Conservation (phyloP, 2,888 invertebrate genomes). For the Nomada fabriciana region DNA sequence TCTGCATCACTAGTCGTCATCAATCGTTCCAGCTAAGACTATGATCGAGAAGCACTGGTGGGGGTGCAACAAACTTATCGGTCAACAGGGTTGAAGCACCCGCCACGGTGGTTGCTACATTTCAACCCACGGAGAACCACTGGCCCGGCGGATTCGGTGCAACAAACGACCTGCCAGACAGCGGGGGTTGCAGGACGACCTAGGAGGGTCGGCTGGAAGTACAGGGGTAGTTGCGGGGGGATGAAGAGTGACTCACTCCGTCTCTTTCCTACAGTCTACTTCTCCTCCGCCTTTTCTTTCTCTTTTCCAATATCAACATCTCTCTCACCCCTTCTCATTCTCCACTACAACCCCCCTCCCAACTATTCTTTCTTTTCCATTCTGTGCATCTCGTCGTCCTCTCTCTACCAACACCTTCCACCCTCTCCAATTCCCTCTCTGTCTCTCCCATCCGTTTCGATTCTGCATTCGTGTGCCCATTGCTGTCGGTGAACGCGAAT, state of each 20-base stretch:
- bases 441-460: slow-evolving; percentile 7
- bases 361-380: slow-evolving; percentile 53
- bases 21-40: not conserved
- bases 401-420: slow-evolving; percentile 6
- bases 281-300: not conserved
- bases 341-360: slow-evolving; percentile 10
- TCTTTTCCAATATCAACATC: slow-evolving; percentile 17
- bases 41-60: slow-evolving; percentile 60
- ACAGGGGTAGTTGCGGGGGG: slow-evolving; percentile 64
- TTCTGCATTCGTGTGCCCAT: slow-evolving; percentile 73
- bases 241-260: slow-evolving; percentile 46
- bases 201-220: slow-evolving; percentile 68
- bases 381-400: slow-evolving; percentile 27
- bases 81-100: slow-evolving; percentile 66
- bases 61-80: slow-evolving; percentile 72
- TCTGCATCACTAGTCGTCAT: not conserved
- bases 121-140: slow-evolving; percentile 74
- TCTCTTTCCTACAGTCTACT: slow-evolving; percentile 9
- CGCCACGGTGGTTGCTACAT: slow-evolving; percentile 23
- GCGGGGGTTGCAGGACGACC: slow-evolving; percentile 71
- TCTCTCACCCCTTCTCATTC: slow-evolving; percentile 8
- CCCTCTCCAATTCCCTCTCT: not conserved
- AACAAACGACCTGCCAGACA: slow-evolving; percentile 81
- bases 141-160: slow-evolving; percentile 79
- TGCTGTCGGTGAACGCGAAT: slow-evolving; percentile 78